Conservation (phyloP, 2,113 vertebrate species). For the Climacteris rufus region DNA sequence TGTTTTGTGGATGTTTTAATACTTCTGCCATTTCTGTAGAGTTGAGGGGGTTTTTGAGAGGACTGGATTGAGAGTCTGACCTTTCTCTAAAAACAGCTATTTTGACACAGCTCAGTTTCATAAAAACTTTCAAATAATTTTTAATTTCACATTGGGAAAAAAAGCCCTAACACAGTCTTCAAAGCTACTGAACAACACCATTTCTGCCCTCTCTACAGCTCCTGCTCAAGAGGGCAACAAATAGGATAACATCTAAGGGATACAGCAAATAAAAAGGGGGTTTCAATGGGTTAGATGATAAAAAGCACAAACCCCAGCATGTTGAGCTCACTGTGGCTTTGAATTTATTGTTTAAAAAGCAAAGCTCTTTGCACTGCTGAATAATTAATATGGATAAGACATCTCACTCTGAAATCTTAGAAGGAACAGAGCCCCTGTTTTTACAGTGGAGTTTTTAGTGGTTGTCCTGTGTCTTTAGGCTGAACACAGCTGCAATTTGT, state of each 20-base stretch:
- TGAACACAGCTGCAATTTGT: neutral
- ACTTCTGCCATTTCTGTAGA: neutral
- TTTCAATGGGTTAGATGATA: neutral
- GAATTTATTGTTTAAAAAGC: neutral
- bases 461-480: neutral
- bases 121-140: neutral
- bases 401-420: neutral
- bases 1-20: neutral
- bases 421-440: neutral
- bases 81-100: neutral
- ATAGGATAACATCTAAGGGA: neutral
- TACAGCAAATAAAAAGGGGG: rapidly evolving
- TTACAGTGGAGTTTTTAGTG: neutral
- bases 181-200: neutral
- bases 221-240: neutral
- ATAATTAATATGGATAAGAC: neutral
- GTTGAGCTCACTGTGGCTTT: neutral
- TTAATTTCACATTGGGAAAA: neutral
- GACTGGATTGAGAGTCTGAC: neutral
- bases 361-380: neutral
- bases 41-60: neutral
- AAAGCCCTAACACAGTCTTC: neutral
- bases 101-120: neutral
- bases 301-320: neutral
- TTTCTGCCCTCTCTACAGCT: neutral